Evolutionary conservation across 2,797 vertebrate species (phyloP).

Genomic region (Parauchenoglanis punctatus): DNA sequence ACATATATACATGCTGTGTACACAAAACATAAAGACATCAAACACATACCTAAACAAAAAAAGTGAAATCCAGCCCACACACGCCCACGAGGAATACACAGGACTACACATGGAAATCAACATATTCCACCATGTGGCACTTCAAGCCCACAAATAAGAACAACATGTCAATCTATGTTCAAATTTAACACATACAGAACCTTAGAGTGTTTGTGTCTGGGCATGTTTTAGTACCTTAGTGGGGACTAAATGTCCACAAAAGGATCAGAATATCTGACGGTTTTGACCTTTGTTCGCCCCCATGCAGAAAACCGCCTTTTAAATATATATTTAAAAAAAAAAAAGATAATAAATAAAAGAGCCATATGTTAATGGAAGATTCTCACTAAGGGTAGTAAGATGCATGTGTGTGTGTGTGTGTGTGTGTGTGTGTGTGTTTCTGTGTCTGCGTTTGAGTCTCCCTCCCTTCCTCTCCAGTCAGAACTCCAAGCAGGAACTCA

Average conservation of each 20-base stretch:
- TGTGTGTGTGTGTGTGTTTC: background rate
- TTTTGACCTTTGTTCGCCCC: no score
- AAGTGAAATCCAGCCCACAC: background rate
- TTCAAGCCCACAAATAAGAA: background rate
- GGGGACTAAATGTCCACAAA: background rate
- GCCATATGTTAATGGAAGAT: background rate
- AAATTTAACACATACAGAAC: background rate
- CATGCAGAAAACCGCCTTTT: no score
- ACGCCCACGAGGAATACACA: background rate
- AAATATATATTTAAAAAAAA: no score
- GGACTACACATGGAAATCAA: background rate
- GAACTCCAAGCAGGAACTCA: slow-evolving; percentile 61
- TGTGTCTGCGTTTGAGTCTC: background rate
- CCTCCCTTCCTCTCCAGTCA: slow-evolving; percentile 49
- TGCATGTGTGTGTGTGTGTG: background rate
- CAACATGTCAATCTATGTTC: background rate
- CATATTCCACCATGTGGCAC: slow-evolving; percentile 1
- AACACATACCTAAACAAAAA: background rate
- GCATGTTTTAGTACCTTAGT: background rate
- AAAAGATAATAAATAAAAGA: no score
- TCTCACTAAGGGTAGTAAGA: background rate
- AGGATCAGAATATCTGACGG: background rate
- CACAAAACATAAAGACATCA: background rate
- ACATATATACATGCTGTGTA: background rate
- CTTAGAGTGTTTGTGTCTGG: background rate